Conservation (phyloP, 2,888 invertebrate species). For the Hirtodrosophila cameraria region DNA sequence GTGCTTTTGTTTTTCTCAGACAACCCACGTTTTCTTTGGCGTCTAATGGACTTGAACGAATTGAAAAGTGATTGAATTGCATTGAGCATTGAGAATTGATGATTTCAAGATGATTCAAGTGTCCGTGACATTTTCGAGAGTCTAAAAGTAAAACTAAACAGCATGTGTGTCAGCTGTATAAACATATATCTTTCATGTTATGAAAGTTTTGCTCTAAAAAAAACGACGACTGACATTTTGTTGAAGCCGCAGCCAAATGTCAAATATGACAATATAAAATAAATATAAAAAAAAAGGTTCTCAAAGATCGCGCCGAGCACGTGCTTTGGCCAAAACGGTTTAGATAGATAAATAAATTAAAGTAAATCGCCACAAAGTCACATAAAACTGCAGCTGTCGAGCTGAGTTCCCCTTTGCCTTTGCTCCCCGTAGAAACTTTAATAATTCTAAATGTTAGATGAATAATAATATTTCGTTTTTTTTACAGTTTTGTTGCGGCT, state of each 20-base stretch:
- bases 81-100: too few species aligned
- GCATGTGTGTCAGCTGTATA: slow-evolving; percentile 25
- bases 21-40: slow-evolving; percentile 17
- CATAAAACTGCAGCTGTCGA: slow-evolving; percentile 55
- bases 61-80: slow-evolving; percentile 8
- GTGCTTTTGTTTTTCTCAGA: too few species aligned
- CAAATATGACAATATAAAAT: slow-evolving; percentile 10
- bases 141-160: not conserved
- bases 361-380: slow-evolving; percentile 49
- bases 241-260: slow-evolving; percentile 34
- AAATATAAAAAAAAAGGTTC: not conserved
- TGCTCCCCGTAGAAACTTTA: not conserved
- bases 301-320: slow-evolving; percentile 26
- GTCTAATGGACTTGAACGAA: slow-evolving; percentile 46
- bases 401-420: not conserved
- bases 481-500: slow-evolving; percentile 21
- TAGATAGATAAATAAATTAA: slow-evolving; percentile 46
- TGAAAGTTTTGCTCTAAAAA: slow-evolving; percentile 15
- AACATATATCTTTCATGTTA: too few species aligned
- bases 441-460: slow-evolving; percentile 56
- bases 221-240: slow-evolving; percentile 48
- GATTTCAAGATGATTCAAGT: not conserved
- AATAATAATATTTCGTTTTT: slow-evolving; percentile 41
- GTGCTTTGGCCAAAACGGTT: slow-evolving; percentile 23
- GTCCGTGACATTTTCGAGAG: slow-evolving; percentile 45